These are phyloP conservation scores for Heliconius hortense DNA, from an alignment of 2,888 invertebrate genomes.

Conservation along the genomic window DNA sequence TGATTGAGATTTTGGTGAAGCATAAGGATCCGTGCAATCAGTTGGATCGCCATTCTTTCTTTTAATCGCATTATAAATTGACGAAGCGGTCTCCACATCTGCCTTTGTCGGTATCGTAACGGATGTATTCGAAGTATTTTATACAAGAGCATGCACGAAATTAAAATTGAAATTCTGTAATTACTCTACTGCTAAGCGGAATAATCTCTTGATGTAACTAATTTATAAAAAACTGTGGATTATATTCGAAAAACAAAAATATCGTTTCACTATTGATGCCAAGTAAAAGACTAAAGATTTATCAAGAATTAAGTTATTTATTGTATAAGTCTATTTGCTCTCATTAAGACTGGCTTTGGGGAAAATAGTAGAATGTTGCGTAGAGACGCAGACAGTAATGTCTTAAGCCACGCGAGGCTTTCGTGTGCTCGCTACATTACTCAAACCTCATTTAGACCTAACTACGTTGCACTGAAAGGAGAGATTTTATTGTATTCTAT, in stretches of 20 bases:
- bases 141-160: conserved; percentile 63
- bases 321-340: conserved; percentile 36
- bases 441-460: conserved; percentile 80
- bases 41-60: conserved; percentile 72
- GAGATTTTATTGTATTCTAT: conserved; percentile 78
- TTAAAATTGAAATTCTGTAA: conserved; percentile 65
- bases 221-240: conserved; percentile 28
- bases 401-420: conserved; percentile 66
- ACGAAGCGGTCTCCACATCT: conserved; percentile 62
- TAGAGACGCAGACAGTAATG: conserved; percentile 51
- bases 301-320: conserved; percentile 34
- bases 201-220: conserved; percentile 44
- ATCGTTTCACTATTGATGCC: neutral
- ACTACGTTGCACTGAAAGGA: conserved; percentile 76
- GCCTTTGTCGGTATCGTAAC: conserved; percentile 73
- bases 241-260: neutral
- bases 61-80: conserved; percentile 80
- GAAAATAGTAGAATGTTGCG: conserved; percentile 45
- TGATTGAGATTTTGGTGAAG: conserved; percentile 61
- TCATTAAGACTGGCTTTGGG: conserved; percentile 43
- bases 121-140: conserved; percentile 64
- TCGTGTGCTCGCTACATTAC: conserved; percentile 75
- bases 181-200: conserved; percentile 59
- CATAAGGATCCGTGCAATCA: conserved; percentile 71
- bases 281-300: neutral